Evolutionary conservation across 2,888 invertebrate species (phyloP).

Genomic region (Machimus atricapillus): DNA sequence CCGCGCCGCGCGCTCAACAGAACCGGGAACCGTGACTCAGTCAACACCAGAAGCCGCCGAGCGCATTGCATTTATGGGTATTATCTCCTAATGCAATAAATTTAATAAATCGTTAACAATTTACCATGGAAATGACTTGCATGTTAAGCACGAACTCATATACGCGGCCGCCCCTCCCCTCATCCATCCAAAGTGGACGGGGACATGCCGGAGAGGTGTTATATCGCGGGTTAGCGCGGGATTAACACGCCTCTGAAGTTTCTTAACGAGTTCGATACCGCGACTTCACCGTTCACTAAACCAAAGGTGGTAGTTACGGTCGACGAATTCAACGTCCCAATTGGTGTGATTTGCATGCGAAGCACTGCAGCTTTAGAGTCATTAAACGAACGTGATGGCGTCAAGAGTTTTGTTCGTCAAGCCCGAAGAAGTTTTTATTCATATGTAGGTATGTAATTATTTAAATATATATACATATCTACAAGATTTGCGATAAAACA

Average conservation of each 20-base stretch:
- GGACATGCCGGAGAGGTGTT: neutral
- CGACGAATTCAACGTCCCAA: neutral
- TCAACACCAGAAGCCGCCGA: slow-evolving; percentile 19
- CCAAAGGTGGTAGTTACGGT: slow-evolving; percentile 4
- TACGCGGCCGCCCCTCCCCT: neutral
- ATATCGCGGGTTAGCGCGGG: neutral
- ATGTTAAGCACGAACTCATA: slow-evolving; percentile 1
- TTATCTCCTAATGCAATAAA: slow-evolving; percentile 35
- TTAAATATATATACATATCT: no score
- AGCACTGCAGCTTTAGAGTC: neutral
- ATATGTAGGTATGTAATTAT: neutral
- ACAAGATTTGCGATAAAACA: no score
- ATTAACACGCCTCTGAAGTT: slow-evolving; percentile 7
- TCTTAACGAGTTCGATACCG: slow-evolving; percentile 8
- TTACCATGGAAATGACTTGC: slow-evolving; percentile 32
- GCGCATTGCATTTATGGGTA: slow-evolving; percentile 31
- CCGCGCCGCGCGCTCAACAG: no score
- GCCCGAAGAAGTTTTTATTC: neutral
- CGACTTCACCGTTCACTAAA: neutral
- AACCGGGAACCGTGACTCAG: slow-evolving; percentile 5
- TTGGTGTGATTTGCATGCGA: neutral
- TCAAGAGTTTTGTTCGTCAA: neutral
- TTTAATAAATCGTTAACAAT: slow-evolving; percentile 34
- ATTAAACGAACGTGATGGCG: neutral
- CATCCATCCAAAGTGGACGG: no score